Conservation (phyloP, 2,113 vertebrate species). For the Psettodes erumei region DNA sequence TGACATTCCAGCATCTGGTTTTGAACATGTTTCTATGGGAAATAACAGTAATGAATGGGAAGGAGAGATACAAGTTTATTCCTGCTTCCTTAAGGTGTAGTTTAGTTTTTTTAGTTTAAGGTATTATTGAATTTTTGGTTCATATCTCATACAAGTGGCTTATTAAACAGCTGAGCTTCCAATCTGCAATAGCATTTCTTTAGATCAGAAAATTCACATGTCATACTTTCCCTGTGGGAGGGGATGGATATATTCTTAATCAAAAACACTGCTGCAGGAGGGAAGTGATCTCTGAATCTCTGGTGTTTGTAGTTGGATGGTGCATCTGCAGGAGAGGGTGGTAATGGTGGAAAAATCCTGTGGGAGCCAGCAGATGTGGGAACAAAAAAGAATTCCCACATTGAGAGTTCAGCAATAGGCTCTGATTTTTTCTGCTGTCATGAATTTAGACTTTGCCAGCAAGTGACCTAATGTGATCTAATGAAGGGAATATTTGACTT, state of each 20-base stretch:
- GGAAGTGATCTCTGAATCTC: constrained; percentile 41
- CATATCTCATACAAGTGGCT: not conserved
- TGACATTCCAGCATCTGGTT: not conserved
- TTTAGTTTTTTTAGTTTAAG: not conserved
- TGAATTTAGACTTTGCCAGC: constrained; percentile 8
- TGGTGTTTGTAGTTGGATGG: constrained; percentile 37
- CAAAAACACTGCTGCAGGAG: constrained; percentile 42
- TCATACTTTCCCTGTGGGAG: constrained; percentile 18
- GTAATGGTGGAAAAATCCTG: constrained; percentile 44
- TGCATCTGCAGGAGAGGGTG: constrained; percentile 29
- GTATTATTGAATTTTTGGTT: not conserved
- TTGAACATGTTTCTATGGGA: not conserved
- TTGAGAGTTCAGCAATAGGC: not conserved
- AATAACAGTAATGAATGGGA: not conserved
- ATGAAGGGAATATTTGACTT: not conserved
- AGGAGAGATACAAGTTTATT: not conserved
- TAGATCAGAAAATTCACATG: constrained; percentile 1
- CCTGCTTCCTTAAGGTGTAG: not conserved
- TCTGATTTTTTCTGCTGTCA: not conserved
- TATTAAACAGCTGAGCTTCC: constrained; percentile 3
- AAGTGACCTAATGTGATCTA: constrained; percentile 3
- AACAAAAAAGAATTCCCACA: constrained; percentile 29
- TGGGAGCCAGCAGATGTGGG: constrained; percentile 44
- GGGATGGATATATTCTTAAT: constrained; percentile 15
- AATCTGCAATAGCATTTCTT: constrained; percentile 2